Base-by-base conservation (phyloP, 1,140 invertebrate genomes). In the Dendrolimus punctatus region DNA sequence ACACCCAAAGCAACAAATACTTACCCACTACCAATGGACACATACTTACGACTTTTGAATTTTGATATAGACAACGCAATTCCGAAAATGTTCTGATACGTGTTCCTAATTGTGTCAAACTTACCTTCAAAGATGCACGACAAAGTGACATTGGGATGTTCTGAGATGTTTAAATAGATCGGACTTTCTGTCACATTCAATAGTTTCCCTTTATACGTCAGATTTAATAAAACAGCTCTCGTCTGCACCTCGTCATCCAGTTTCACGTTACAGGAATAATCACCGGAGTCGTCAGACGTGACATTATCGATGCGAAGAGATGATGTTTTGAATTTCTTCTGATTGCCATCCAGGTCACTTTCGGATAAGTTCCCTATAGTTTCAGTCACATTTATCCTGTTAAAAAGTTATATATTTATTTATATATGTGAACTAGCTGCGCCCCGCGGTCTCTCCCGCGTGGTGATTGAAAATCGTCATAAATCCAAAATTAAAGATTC, bases 241-340 rank as follows among this genome's bases (percentile, higher is more conserved):
- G 68, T 65, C 4, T 52, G 55, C 42, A 52, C 68, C 7, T 41
- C 46, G 7, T 77, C 71, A 0, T 62, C 75, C 4, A 71, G 48
- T n/a, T 57, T 68, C 5, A 72, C 86, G 6, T 75, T 57, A 57
- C 90, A 91, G 0, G 85, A 89, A 57, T 90, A 91, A 61, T 90
- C 87, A 0, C 90, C 90, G 6, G 82, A 87, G 42, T 91, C 88
- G 6, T 79, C 75, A 41, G 85, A 73, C 3, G 78, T 89, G 7
- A 87, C 83, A 53, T 86, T 84, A 4, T 78, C 67, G 39, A 91
- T 76, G n/a, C 86, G 86, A 37, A 90, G 46, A n/a, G 71, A 77
- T 5, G 63, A 71, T 40, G 68, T 49, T 42, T 71, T 77, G 40
- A 64, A 68, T 41, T 73, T 77, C 6, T 56, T 64, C 5, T 52